Evolutionary conservation across 2,113 vertebrate species (phyloP), one percentile per base, ranked within the genome.

Genomic region (Anoplopoma fimbria): DNA sequence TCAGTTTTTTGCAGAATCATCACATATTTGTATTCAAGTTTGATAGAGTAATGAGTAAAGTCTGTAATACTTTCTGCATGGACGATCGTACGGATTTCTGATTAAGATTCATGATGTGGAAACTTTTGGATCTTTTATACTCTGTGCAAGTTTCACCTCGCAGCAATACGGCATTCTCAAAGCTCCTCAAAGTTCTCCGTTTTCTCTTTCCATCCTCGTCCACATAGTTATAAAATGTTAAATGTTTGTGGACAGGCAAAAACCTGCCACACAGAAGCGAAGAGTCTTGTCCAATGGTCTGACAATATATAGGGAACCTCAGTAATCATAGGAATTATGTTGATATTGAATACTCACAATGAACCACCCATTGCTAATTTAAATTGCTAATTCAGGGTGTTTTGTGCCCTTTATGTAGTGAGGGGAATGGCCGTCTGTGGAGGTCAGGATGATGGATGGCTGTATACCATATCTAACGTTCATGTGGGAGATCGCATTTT

Each of bases 341-440:
- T 19, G 4, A 53, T 12, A 53, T 53, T 25, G 13, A 38, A 25
- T 27, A 8, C 33, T 71, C n/a, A 57, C 33, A 60, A 45, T 60
- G 17, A 45, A n/a, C 40, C 1, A 10, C 31, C 45, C 15, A 47
- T 6, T 47, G 47, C 2, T 3, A 31, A 9, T 13, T n/a, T 33
- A 25, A 40, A 25, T 38, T 65, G 36, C 36, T 6, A 1, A 8
- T 40, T n/a, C 62, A 64, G 2, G 13, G 61, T 15, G 5, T 57
- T 31, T 71, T 58, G 53, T 71, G 60, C 21, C 74, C 68, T 70
- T 64, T 29, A 70, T 70, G n/a, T 57, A 70, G 47, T 71, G 58
- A 71, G 27, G 23, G 9, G 65, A 63, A 51, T 9, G 36, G 63
- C 69, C 68, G 36, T 40, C 4, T 34, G 33, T 68, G 58, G 49